Percentiles rank a stretch among this genome's conserved stretches.
These are phyloP conservation scores for Craniophora ligustri DNA, from an alignment of 2,888 invertebrate species.

Conservation along the genomic window DNA sequence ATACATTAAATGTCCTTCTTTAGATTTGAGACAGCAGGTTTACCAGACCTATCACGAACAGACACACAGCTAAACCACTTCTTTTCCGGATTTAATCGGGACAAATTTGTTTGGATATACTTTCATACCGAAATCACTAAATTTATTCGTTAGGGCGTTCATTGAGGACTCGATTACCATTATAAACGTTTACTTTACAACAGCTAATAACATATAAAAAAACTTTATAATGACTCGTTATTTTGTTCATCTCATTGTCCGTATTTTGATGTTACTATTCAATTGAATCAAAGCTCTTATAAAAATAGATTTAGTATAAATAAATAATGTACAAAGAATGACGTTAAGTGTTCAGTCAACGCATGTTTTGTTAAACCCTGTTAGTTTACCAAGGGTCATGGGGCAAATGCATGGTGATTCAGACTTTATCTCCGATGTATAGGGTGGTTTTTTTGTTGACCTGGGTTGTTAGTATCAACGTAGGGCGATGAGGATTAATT, in stretches of 20 bases:
- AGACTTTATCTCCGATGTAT: background rate
- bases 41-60: too few species aligned
- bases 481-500: slow-evolving; percentile 50
- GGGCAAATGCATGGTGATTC: background rate
- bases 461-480: slow-evolving; percentile 22
- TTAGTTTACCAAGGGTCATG: slow-evolving; percentile 35
- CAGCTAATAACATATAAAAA: slow-evolving; percentile 39
- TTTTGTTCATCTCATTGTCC: slow-evolving; percentile 44
- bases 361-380: slow-evolving; percentile 66
- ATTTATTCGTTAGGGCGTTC: slow-evolving; percentile 5
- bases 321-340: slow-evolving; percentile 75
- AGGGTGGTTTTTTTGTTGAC: slow-evolving; percentile 11
- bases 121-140: slow-evolving; percentile 1
- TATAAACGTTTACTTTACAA: slow-evolving; percentile 27
- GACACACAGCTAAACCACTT: too few species aligned
- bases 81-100: too few species aligned
- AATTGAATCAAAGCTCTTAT: slow-evolving; percentile 70
- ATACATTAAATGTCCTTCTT: too few species aligned
- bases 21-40: too few species aligned
- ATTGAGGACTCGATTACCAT: slow-evolving; percentile 26
- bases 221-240: slow-evolving; percentile 35
- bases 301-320: slow-evolving; percentile 83
- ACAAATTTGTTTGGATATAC: too few species aligned
- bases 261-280: slow-evolving; percentile 57
- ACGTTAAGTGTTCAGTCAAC: slow-evolving; percentile 83